Evolutionary conservation across 2,888 invertebrate genomes (phyloP), one percentile per base, ranked within the genome.

Genomic region (Synanthedon formicaeformis): DNA sequence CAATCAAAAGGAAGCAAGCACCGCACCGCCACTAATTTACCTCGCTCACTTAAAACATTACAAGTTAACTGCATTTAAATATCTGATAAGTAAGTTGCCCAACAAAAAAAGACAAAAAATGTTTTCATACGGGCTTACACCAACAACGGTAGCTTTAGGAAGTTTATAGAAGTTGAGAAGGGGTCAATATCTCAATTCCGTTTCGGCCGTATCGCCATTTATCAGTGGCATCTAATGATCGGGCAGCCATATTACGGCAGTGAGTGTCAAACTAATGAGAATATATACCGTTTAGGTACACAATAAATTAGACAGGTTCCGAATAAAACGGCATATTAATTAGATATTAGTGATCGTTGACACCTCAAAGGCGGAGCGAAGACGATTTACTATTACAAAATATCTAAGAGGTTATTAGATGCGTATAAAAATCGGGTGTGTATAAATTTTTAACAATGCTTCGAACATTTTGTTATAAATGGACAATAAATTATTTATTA

Each of bases 201-300:
- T 72, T 76, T 74, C 71, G 66, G 67, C 69, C 52, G 59, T 71
- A 75, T 75, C 71, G 65, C 65, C 68, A 75, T 79, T 78, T 81
- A 85, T 84, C 83, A 72, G 66, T 64, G 66, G 69, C 63, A 81
- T 83, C 81, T 81, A 81, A 81, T 76, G 78, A 79, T 76, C 72
- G 73, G 71, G 69, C 75, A 74, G 75, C 73, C 76, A 75, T 79
- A 81, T 85, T 80, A 78, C 56, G 81, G 71, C 77, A 67, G 71
- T 72, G 75, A 79, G 71, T 82, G 84, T 86, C 84, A 76, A 76
- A 73, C 78, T 84, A 86, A 84, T 86, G 83, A 85, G 83, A 82
- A 86, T 83, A 81, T 84, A 85, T 81, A 71, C 73, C 66, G 61
- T 64, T 65, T 73, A 71, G 71, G 74, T 77, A 75, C 69, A 70